Conservation (phyloP, 1,140 invertebrate genomes). For the Drosophila baimaii region DNA sequence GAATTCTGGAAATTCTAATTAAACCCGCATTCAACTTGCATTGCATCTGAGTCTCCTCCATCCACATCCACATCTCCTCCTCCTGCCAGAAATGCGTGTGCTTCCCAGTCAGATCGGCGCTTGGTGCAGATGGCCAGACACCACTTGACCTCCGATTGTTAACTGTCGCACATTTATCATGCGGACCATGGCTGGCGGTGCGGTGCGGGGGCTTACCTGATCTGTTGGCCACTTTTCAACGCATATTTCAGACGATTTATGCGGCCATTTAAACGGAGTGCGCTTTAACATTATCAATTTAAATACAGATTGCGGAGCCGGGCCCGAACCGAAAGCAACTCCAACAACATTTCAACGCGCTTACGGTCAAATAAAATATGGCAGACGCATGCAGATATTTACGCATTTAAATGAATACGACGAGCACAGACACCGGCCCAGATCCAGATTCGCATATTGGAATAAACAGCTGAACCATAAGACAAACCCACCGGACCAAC, state of each 20-base stretch:
- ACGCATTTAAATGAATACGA: slow-evolving; percentile 76
- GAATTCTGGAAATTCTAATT: neutral
- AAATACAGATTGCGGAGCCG: slow-evolving; percentile 40
- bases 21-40: neutral
- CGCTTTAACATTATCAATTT: slow-evolving; percentile 67
- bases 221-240: slow-evolving; percentile 53
- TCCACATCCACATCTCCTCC: neutral
- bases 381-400: slow-evolving; percentile 72
- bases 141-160: slow-evolving; percentile 47
- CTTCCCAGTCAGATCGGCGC: slow-evolving; percentile 37
- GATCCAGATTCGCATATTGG: slow-evolving; percentile 54
- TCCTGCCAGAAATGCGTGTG: slow-evolving; percentile 19
- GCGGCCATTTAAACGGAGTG: slow-evolving; percentile 41
- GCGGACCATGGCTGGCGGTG: neutral
- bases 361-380: slow-evolving; percentile 76
- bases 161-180: slow-evolving; percentile 56
- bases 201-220: slow-evolving; percentile 20
- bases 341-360: slow-evolving; percentile 71
- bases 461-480: slow-evolving; percentile 47
- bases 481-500: slow-evolving; percentile 34
- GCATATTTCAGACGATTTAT: slow-evolving; percentile 47
- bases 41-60: neutral
- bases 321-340: slow-evolving; percentile 48
- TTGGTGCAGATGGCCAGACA: slow-evolving; percentile 14
- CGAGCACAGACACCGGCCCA: slow-evolving; percentile 17